Conservation (phyloP, 2,797 vertebrate genomes). For the Enteromius thamalakanensis region DNA sequence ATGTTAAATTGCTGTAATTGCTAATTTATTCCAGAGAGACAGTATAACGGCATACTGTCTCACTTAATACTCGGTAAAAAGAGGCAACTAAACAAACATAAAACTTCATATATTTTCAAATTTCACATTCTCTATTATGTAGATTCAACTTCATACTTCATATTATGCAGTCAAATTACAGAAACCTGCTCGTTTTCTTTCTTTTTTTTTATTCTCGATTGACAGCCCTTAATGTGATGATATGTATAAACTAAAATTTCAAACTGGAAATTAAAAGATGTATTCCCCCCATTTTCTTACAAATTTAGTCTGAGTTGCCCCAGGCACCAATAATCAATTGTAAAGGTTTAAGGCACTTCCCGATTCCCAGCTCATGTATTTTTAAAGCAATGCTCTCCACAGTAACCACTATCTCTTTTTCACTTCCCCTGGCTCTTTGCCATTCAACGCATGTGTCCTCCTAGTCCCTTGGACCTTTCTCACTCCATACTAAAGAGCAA, state of each 20-base stretch:
- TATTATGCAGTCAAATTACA: neutral
- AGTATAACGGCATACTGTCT: neutral
- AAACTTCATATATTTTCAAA: neutral
- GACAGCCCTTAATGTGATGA: neutral
- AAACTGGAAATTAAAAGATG: neutral
- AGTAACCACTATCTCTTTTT: constrained; percentile 19
- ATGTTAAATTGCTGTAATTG: neutral
- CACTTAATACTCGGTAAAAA: neutral
- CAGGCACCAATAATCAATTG: constrained; percentile 1
- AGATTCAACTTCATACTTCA: neutral
- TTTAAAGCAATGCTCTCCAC: constrained; percentile 16
- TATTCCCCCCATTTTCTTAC: neutral
- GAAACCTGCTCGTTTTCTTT: neutral
- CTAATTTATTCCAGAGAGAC: neutral
- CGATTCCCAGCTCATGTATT: constrained; percentile 24
- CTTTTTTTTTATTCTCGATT: neutral
- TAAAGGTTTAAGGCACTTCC: neutral
- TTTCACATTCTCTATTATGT: neutral
- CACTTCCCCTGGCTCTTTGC: constrained; percentile 1
- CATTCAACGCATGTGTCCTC: constrained; percentile 43
- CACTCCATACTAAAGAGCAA: constrained; percentile 47
- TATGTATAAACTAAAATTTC: neutral
- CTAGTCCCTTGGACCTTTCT: constrained; percentile 44
- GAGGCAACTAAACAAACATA: neutral
- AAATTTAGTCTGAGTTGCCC: neutral